These are phyloP conservation scores for Eciton burchellii DNA, from an alignment of 1,140 invertebrate species.

Conservation along the genomic window DNA sequence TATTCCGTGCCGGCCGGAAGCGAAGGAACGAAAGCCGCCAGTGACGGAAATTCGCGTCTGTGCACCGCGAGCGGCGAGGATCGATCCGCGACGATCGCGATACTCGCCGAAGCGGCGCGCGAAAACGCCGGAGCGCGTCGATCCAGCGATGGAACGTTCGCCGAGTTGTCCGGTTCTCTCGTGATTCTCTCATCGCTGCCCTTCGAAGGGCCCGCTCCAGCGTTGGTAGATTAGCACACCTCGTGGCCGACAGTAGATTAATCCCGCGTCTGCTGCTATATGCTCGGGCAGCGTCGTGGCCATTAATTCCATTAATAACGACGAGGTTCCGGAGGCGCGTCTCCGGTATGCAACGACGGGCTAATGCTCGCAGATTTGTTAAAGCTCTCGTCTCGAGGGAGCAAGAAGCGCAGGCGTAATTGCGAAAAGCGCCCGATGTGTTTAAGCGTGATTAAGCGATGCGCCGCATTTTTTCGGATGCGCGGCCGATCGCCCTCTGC, in stretches of 20 bases:
- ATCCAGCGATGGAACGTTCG: constrained; percentile 40
- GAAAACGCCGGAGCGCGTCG: constrained; percentile 34
- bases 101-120: constrained; percentile 4
- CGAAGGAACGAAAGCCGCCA: not conserved
- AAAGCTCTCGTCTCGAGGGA: constrained; percentile 49
- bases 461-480: not conserved
- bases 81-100: constrained; percentile 28
- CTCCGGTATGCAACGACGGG: constrained; percentile 61
- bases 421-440: not conserved
- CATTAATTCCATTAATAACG: constrained; percentile 82
- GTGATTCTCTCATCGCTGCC: constrained; percentile 67
- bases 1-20: constrained; percentile 41
- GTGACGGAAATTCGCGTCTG: not conserved
- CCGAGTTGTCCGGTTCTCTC: constrained; percentile 66
- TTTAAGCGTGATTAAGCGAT: constrained; percentile 27
- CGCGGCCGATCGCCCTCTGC: constrained; percentile 3
- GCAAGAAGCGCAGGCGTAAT: constrained; percentile 19
- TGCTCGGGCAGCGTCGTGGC: constrained; percentile 70
- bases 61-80: not conserved
- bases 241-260: constrained; percentile 67
- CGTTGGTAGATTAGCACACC: constrained; percentile 67
- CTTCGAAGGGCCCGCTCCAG: constrained; percentile 46
- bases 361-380: constrained; percentile 65
- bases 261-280: constrained; percentile 72
- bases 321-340: constrained; percentile 68